Conservation (phyloP, 2,888 invertebrate genomes). For the Phortica okadai region DNA sequence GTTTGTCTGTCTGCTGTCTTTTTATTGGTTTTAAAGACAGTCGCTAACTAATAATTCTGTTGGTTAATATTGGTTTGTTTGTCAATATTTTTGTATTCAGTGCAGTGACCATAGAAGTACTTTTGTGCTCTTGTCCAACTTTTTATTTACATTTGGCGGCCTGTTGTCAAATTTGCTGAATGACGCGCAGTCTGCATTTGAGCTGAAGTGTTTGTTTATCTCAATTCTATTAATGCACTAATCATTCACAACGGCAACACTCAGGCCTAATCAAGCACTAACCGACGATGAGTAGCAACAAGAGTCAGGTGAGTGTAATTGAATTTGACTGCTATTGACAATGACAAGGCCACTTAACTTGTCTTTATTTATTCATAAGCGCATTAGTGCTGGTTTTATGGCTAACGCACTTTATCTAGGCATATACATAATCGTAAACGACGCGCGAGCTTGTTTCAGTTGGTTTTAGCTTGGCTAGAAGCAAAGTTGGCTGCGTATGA, state of each 20-base stretch:
- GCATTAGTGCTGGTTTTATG: slow-evolving; percentile 29
- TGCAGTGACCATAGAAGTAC: too few species aligned
- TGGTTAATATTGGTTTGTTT: too few species aligned
- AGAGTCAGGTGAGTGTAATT: slow-evolving; percentile 27
- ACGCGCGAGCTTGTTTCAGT: background rate
- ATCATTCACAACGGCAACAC: slow-evolving; percentile 11
- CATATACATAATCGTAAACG: background rate
- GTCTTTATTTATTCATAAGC: slow-evolving; percentile 30
- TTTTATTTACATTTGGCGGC: too few species aligned
- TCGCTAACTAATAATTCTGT: too few species aligned
- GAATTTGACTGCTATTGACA: slow-evolving; percentile 27
- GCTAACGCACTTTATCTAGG: slow-evolving; percentile 14
- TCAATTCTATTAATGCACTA: slow-evolving; percentile 4
- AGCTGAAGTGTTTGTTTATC: slow-evolving; percentile 4
- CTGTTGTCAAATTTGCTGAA: background rate
- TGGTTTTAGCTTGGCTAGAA: background rate
- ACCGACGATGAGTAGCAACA: background rate
- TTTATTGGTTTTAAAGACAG: too few species aligned
- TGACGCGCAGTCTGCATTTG: background rate
- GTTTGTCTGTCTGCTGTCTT: too few species aligned
- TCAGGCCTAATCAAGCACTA: background rate
- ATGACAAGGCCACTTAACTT: slow-evolving; percentile 31
- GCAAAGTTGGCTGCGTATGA: slow-evolving; percentile 1
- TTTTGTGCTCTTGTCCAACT: too few species aligned
- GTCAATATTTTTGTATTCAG: too few species aligned